Evolutionary conservation across 2,113 vertebrate species (phyloP), one percentile per base, ranked within the genome.

Genomic region (Seriola aureovittata): DNA sequence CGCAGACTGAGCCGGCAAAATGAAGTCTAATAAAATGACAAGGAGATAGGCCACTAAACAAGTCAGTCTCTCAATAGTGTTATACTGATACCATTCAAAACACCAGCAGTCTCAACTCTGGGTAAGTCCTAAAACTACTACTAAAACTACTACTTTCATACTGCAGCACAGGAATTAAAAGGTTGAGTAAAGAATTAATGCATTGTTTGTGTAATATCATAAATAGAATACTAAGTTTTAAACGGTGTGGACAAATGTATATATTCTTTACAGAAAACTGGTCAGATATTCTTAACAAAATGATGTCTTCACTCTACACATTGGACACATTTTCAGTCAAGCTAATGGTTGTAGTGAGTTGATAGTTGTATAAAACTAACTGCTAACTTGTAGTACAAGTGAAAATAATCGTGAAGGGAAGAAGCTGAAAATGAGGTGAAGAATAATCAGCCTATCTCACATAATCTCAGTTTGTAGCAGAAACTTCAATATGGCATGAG

Each of bases 401-500:
- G 34, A 48, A 76, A 88, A 84, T 71, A 71, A 84, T 66, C 80
- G 87, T 79, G 25, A 81, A 68, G 55, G 34, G 42, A 72, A 52
- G 63, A 60, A 44, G 55, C 44, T 40, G 75, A 69, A 58, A 59
- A 64, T 23, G 48, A 75, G 25, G 48, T 59, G 64, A 65, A 8
- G 55, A 71, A 76, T 84, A 83, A 89, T 85, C 71, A 80, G 60
- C 11, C 83, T 6, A 21, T 77, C 63, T 83, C 62, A 48, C 38
- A 63, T 82, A 85, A 90, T 87, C 80, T 89, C 40, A 70, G 80
- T 75, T 77, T 79, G 79, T 67, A 87, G 65, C 65, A 64, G 65
- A 71, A 85, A 84, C 75, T 80, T 89, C 78, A 73, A 80, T 85
- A 71, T 89, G 79, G 85, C 85, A 88, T 81, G 75, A 85, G 88